Percentiles rank a stretch among this genome's conserved stretches.
Conservation (phyloP, 1,140 invertebrate species). For the Proctacanthus coquilletti region DNA sequence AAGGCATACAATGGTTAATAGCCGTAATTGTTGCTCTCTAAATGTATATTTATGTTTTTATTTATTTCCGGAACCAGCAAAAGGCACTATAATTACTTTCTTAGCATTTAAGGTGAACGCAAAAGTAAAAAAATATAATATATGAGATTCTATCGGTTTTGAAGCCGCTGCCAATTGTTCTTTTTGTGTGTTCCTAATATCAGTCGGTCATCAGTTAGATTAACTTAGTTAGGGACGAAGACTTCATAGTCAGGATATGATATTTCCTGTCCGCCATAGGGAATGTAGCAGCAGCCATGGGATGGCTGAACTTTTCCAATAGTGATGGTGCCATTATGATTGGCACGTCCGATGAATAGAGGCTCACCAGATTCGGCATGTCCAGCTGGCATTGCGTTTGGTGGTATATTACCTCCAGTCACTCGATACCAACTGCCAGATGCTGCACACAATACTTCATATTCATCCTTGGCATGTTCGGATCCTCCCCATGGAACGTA, state of each 20-base stretch:
- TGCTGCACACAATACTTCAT: constrained; percentile 52
- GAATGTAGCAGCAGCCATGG: constrained; percentile 54
- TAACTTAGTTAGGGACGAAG: constrained; percentile 32
- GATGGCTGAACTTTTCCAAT: constrained; percentile 56
- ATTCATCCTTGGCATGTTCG: constrained; percentile 56
- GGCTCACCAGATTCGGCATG: constrained; percentile 58
- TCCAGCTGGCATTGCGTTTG: constrained; percentile 54
- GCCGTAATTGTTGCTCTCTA: too few relatives aligned
- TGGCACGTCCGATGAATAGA: constrained; percentile 49
- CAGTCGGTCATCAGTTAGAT: too few relatives aligned
- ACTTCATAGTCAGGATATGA: constrained; percentile 61
- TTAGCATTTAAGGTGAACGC: too few relatives aligned
- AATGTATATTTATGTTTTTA: too few relatives aligned
- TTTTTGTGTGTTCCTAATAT: too few relatives aligned
- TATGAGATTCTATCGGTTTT: too few relatives aligned
- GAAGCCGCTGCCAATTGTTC: too few relatives aligned
- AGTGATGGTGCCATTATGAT: constrained; percentile 47
- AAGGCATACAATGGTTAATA: too few relatives aligned
- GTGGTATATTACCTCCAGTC: constrained; percentile 45
- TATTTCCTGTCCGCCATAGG: constrained; percentile 51
- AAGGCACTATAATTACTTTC: too few relatives aligned
- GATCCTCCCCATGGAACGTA: constrained; percentile 65
- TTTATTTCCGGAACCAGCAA: too few relatives aligned
- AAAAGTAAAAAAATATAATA: too few relatives aligned
- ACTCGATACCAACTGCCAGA: constrained; percentile 43